Evolutionary conservation across 2,113 vertebrate species (phyloP).

Genomic region (Zingel zingel): DNA sequence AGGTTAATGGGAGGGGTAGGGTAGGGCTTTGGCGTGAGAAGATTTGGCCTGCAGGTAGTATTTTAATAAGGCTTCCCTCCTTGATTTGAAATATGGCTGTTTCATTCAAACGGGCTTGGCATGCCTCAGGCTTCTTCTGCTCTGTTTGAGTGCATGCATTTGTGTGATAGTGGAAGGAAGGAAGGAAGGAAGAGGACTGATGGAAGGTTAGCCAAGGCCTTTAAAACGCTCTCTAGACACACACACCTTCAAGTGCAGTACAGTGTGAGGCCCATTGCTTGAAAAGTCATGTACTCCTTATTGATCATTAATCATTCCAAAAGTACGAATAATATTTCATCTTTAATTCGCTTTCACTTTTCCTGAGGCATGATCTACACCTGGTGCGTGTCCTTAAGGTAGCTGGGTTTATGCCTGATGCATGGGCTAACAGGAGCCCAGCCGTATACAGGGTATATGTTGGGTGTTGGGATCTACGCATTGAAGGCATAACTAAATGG

Average conservation of each 20-base stretch:
- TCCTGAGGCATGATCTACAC: neutral
- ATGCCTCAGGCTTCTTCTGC: slow-evolving; percentile 42
- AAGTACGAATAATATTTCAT: slow-evolving; percentile 14
- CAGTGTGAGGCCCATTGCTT: neutral
- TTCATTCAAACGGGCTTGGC: slow-evolving; percentile 51
- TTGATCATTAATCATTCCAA: slow-evolving; percentile 17
- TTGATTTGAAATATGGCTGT: slow-evolving; percentile 62
- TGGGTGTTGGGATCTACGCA: neutral
- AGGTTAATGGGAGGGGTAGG: slow-evolving; percentile 6
- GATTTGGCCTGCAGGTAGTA: slow-evolving; percentile 43
- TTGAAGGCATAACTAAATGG: neutral
- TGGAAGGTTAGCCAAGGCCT: slow-evolving; percentile 31
- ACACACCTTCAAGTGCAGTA: neutral
- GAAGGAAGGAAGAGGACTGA: neutral
- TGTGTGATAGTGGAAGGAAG: neutral
- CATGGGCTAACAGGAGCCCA: neutral
- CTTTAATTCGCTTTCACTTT: neutral
- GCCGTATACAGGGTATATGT: neutral
- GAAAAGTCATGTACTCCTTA: neutral
- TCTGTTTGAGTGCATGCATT: slow-evolving; percentile 26
- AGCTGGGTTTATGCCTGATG: neutral
- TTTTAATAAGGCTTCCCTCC: slow-evolving; percentile 46
- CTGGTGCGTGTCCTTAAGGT: neutral
- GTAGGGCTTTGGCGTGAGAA: slow-evolving; percentile 9
- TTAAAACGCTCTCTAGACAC: slow-evolving; percentile 18